Percentiles rank a stretch among this genome's conserved stretches.
phyloP scores from a whole-genome alignment of 2,888 invertebrate genomes.

The Dryobota labecula region DNA sequence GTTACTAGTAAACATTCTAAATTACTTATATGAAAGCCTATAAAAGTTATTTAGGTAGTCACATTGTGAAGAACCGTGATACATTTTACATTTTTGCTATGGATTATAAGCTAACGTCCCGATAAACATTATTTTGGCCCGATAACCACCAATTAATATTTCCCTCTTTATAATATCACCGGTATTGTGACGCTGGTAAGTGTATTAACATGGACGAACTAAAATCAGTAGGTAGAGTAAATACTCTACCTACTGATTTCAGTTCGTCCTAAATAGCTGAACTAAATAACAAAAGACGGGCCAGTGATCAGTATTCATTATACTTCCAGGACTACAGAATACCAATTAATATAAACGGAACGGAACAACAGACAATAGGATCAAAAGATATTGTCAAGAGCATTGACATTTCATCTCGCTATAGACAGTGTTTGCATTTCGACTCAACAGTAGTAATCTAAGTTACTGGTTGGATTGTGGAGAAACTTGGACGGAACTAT shows the following conservation, averaged over 20 bases:
- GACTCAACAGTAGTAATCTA: conserved; percentile 84
- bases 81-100: too few relatives aligned
- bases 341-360: conserved; percentile 29
- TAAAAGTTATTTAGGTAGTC: too few relatives aligned
- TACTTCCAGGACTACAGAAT: conserved; percentile 19
- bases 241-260: too few relatives aligned
- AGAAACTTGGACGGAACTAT: conserved; percentile 84
- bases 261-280: conserved; percentile 3
- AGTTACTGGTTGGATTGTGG: conserved; percentile 86
- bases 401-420: conserved; percentile 80
- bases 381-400: conserved; percentile 69
- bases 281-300: conserved; percentile 7
- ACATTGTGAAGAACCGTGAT: neutral
- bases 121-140: conserved; percentile 1
- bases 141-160: conserved; percentile 9
- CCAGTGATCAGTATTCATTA: conserved; percentile 12
- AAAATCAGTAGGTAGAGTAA: neutral
- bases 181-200: conserved; percentile 13
- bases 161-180: conserved; percentile 13
- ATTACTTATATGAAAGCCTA: neutral
- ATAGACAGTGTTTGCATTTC: conserved; percentile 81
- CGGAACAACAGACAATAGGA: conserved; percentile 46
- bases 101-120: neutral
- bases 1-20: neutral
- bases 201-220: conserved; percentile 33